These are phyloP conservation scores for Drosophila prostipennis DNA, from an alignment of 2,888 invertebrate genomes.

Conservation along the genomic window DNA sequence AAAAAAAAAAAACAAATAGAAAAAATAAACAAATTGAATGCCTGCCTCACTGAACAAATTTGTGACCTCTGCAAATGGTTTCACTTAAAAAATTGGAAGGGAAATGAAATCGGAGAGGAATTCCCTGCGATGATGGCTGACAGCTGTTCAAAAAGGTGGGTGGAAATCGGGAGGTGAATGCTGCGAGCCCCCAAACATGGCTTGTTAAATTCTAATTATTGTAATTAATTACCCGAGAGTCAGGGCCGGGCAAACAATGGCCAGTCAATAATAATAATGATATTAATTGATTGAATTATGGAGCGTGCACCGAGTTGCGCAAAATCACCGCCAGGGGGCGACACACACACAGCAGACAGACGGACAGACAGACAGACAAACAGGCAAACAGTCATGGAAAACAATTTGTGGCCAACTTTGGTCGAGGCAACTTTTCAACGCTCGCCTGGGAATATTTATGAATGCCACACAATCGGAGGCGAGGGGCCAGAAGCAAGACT, in stretches of 20 bases:
- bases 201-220: slow-evolving; percentile 76
- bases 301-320: slow-evolving; percentile 57
- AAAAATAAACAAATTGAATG: slow-evolving; percentile 45
- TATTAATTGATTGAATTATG: slow-evolving; percentile 78
- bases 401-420: slow-evolving; percentile 50
- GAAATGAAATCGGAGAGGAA: slow-evolving; percentile 28
- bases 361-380: slow-evolving; percentile 5
- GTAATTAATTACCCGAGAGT: slow-evolving; percentile 70
- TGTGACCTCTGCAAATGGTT: slow-evolving; percentile 67
- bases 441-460: slow-evolving; percentile 75
- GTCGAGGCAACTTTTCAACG: slow-evolving; percentile 63
- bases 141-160: slow-evolving; percentile 27
- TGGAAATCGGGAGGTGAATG: slow-evolving; percentile 17
- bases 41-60: slow-evolving; percentile 66
- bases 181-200: slow-evolving; percentile 20
- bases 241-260: slow-evolving; percentile 61
- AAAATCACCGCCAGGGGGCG: slow-evolving; percentile 60
- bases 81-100: slow-evolving; percentile 45
- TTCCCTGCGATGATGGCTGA: slow-evolving; percentile 26
- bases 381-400: slow-evolving; percentile 30
- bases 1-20: slow-evolving; percentile 22
- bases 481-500: slow-evolving; percentile 22
- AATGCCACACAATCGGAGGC: slow-evolving; percentile 52
- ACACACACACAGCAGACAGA: slow-evolving; percentile 7
- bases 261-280: slow-evolving; percentile 69